These are phyloP conservation scores for Daptonema setosum DNA, from an alignment of 2,888 invertebrate genomes.

Conservation along the genomic window DNA sequence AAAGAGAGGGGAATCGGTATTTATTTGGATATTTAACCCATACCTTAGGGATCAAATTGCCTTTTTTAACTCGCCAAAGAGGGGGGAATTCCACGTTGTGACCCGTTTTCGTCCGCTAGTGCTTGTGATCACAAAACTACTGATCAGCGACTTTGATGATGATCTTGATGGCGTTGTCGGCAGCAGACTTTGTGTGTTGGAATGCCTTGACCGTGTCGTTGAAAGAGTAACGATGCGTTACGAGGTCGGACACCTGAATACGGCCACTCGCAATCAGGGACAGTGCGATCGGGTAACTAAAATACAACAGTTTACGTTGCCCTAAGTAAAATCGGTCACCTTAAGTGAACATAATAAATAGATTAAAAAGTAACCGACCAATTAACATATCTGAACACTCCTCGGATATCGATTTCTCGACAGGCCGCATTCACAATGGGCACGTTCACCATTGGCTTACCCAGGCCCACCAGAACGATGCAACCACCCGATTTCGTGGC, in stretches of 20 bases:
- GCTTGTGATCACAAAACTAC: not conserved
- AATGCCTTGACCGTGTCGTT: conserved; percentile 26
- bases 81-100: too few relatives aligned
- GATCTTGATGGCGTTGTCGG: conserved; percentile 18
- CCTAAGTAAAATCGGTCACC: not conserved
- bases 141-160: conserved; percentile 13
- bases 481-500: conserved; percentile 65
- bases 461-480: conserved; percentile 67
- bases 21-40: too few relatives aligned
- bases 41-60: too few relatives aligned
- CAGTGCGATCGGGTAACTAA: conserved; percentile 16
- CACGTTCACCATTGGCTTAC: conserved; percentile 50
- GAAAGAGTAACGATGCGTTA: conserved; percentile 16
- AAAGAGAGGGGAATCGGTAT: too few relatives aligned
- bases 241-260: conserved; percentile 13
- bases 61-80: too few relatives aligned
- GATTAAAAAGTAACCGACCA: conserved; percentile 37
- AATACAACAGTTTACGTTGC: conserved; percentile 1
- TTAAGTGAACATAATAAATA: not conserved
- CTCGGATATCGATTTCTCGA: conserved; percentile 71
- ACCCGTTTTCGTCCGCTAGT: too few relatives aligned
- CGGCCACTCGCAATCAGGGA: conserved; percentile 14
- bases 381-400: conserved; percentile 76
- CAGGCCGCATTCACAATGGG: conserved; percentile 58
- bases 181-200: conserved; percentile 14